Evolutionary conservation across 2,888 invertebrate genomes (phyloP).

Genomic region (Torymus tubicola): DNA sequence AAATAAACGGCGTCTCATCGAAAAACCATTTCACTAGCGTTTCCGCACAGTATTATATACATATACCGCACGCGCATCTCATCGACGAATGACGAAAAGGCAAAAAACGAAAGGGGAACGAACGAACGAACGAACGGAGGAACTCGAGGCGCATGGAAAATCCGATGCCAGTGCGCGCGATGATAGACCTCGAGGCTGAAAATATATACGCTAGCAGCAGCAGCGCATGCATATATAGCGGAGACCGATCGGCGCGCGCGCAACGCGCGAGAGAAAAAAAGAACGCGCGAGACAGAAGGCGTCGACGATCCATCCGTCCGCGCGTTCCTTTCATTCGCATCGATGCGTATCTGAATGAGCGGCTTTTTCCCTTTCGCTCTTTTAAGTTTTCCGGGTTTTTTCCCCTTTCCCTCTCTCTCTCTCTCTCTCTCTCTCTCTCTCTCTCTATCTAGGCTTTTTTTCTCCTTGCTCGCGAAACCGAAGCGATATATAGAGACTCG

Average conservation of each 20-base stretch:
- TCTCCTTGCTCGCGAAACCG: slow-evolving; percentile 35
- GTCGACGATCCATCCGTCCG: slow-evolving; percentile 25
- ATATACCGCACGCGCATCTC: neutral
- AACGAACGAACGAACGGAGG: too few relatives aligned
- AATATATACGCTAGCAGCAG: neutral
- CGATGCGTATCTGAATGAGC: slow-evolving; percentile 32
- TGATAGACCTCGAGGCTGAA: slow-evolving; percentile 1
- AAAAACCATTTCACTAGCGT: neutral
- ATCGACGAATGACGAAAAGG: neutral
- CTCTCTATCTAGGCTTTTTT: slow-evolving; percentile 1
- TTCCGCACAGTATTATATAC: neutral
- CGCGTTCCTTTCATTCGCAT: slow-evolving; percentile 39
- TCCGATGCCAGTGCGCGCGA: neutral
- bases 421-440: too few relatives aligned
- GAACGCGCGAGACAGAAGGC: neutral
- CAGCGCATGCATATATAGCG: too few relatives aligned
- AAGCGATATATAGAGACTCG: slow-evolving; percentile 59
- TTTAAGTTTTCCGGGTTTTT: slow-evolving; percentile 42
- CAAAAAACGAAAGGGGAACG: neutral
- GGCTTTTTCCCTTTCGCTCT: slow-evolving; percentile 18
- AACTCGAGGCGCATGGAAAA: neutral
- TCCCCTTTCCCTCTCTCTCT: neutral
- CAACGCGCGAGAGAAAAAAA: neutral
- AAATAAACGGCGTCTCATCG: neutral
- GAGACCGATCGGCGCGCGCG: too few relatives aligned